Conservation (phyloP, 2,113 vertebrate species). For the Eolophus roseicapilla region DNA sequence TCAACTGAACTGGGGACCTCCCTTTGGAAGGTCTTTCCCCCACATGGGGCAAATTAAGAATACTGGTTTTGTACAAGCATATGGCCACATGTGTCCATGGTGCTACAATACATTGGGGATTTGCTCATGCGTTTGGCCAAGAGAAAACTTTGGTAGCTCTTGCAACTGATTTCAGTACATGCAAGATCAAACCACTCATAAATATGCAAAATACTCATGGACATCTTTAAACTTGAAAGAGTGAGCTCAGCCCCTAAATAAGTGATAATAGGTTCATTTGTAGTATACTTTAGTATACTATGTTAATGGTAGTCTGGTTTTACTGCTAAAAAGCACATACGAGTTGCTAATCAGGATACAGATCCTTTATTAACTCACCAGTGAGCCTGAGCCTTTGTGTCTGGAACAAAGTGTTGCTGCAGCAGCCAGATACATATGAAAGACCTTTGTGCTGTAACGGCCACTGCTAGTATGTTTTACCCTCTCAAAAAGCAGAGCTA, state of each 20-base stretch:
- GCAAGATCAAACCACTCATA: background rate
- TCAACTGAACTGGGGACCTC: background rate
- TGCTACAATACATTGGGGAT: background rate
- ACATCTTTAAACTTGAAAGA: background rate
- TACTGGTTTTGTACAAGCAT: background rate
- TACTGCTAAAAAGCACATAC: background rate
- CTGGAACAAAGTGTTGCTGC: background rate
- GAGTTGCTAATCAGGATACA: background rate
- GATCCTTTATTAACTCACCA: background rate
- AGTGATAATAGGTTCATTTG: background rate
- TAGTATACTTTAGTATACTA: background rate
- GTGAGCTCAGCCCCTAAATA: background rate
- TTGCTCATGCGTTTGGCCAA: background rate
- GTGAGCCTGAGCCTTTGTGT: background rate
- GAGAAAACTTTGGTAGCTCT: background rate
- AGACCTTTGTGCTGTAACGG: background rate
- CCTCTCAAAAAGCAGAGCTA: background rate
- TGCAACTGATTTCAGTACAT: no score
- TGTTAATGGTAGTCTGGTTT: background rate
- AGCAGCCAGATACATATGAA: background rate
- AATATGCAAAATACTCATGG: background rate
- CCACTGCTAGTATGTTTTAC: background rate
- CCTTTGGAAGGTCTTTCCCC: background rate
- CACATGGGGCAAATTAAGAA: background rate
- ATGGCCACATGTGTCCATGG: fast-evolving